Evolutionary conservation across 2,797 vertebrate species (phyloP).

Genomic region (Phoeniculus purpureus): DNA sequence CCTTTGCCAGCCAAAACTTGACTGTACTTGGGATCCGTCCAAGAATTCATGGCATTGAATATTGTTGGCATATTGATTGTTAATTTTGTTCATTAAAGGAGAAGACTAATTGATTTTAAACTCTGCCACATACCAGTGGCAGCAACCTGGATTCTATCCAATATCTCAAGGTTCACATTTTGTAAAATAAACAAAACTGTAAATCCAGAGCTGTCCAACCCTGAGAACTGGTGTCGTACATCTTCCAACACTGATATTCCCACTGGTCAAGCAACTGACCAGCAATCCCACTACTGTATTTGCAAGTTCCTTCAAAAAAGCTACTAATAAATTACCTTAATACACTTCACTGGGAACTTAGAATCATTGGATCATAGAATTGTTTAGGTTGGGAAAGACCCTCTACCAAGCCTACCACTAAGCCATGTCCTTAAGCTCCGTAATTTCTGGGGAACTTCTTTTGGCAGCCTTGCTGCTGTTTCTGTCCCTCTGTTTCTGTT

Average conservation of each 20-base stretch:
- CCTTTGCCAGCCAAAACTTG: neutral
- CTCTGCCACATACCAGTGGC: neutral
- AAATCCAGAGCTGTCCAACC: neutral
- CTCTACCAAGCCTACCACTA: too few species aligned
- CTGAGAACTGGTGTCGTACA: neutral
- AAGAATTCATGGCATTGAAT: neutral
- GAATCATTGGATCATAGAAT: too few species aligned
- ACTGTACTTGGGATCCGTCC: neutral
- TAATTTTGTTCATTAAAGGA: neutral
- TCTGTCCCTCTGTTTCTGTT: too few species aligned
- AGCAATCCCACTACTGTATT: neutral
- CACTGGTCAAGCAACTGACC: neutral
- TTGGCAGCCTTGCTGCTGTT: neutral
- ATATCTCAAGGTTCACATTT: neutral
- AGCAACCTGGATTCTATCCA: neutral
- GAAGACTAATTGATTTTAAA: neutral
- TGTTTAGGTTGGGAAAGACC: too few species aligned
- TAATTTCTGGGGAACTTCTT: neutral
- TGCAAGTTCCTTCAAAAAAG: neutral
- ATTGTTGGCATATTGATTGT: neutral
- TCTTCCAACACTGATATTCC: neutral
- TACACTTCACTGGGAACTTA: neutral
- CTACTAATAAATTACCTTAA: neutral
- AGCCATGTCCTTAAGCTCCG: too few species aligned
- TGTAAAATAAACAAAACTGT: neutral